phyloP scores from a whole-genome alignment of 92 coral and sea anemone species.

The Siderastrea radians region DNA sequence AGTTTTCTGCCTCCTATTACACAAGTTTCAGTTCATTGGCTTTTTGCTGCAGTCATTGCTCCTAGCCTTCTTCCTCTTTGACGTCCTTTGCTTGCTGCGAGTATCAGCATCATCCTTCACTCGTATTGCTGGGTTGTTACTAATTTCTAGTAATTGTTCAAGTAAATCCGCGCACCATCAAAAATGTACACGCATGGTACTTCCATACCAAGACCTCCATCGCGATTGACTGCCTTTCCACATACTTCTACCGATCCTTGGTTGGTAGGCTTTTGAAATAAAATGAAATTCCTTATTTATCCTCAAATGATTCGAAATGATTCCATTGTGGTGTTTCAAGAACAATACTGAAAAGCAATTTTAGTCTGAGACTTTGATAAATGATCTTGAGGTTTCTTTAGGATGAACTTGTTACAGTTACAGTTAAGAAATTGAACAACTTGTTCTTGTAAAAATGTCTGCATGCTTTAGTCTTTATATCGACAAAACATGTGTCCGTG shows the following conservation, averaged over 20 bases:
- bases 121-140: constrained; percentile 59
- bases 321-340: too few species aligned
- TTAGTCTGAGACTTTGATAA: too few species aligned
- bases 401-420: too few species aligned
- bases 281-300: constrained; percentile 2
- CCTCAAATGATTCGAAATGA: too few species aligned
- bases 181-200: constrained; percentile 59
- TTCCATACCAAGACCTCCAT: constrained; percentile 73
- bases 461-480: too few species aligned
- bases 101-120: constrained; percentile 47
- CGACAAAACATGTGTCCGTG: too few species aligned
- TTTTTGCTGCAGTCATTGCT: constrained; percentile 49
- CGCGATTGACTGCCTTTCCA: constrained; percentile 61
- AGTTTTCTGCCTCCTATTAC: neutral
- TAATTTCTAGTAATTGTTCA: constrained; percentile 59
- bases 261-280: constrained; percentile 60
- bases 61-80: constrained; percentile 50
- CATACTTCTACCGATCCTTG: constrained; percentile 60
- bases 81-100: constrained; percentile 34
- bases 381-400: too few species aligned
- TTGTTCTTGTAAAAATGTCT: too few species aligned
- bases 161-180: constrained; percentile 57
- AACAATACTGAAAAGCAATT: too few species aligned
- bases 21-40: constrained; percentile 32
- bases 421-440: too few species aligned